Conservation (phyloP, 35 echinoderm and acorn worm genomes). For the Diadema setosum region DNA sequence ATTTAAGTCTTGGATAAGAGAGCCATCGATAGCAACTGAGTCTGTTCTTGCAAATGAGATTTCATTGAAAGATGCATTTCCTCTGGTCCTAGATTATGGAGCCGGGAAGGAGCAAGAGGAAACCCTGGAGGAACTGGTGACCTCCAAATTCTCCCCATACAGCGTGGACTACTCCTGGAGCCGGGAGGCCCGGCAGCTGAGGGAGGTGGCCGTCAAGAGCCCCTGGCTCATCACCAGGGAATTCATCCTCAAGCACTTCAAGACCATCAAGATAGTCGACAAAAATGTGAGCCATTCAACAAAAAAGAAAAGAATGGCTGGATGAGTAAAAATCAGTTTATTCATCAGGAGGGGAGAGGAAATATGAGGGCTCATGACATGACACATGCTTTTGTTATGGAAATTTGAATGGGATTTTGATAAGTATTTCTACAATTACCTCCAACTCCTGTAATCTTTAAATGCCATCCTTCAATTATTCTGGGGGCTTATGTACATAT, state of each 20-base stretch:
- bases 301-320: too few relatives aligned
- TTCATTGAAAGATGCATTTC: background rate
- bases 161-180: conserved; percentile 97
- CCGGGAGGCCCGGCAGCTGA: conserved; percentile 68
- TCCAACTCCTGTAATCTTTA: too few relatives aligned
- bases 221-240: conserved; percentile 87
- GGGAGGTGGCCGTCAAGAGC: conserved; percentile 91
- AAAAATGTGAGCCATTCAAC: conserved; percentile 87
- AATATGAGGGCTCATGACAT: too few relatives aligned
- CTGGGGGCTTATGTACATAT: too few relatives aligned
- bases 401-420: too few relatives aligned
- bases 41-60: background rate
- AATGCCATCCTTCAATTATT: too few relatives aligned
- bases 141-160: conserved; percentile 88
- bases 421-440: too few relatives aligned
- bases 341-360: too few relatives aligned
- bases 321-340: too few relatives aligned
- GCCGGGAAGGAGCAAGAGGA: conserved; percentile 77
- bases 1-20: background rate
- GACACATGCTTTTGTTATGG: too few relatives aligned
- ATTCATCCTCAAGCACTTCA: conserved; percentile 87
- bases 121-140: conserved; percentile 74
- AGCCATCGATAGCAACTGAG: background rate
- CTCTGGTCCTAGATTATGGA: conserved; percentile 64
- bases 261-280: conserved; percentile 81